Conservation (phyloP, 2,888 invertebrate species). For the Mycalesis mineus region DNA sequence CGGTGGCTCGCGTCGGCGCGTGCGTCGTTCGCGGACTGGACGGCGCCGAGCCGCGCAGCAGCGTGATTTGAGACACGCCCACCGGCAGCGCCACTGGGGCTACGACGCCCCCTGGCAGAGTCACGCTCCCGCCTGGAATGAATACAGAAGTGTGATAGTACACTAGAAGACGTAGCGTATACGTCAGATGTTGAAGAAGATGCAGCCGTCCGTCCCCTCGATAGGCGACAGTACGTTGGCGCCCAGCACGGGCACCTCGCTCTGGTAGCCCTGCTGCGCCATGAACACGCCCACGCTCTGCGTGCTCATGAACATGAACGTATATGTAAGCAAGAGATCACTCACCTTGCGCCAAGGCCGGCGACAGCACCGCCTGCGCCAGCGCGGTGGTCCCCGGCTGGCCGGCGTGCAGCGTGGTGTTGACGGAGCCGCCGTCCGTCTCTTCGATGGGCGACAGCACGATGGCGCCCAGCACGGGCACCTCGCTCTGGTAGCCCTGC, state of each 20-base stretch:
- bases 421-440: constrained; percentile 86
- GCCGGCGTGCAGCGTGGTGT: constrained; percentile 84
- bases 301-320: constrained; percentile 67
- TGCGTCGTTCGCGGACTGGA: constrained; percentile 59
- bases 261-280: constrained; percentile 80
- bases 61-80: constrained; percentile 79
- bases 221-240: constrained; percentile 89
- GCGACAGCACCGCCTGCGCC: constrained; percentile 87
- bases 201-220: constrained; percentile 88
- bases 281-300: constrained; percentile 83
- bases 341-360: constrained; percentile 61
- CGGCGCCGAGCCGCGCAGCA: constrained; percentile 72
- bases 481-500: constrained; percentile 80
- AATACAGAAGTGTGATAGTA: no score
- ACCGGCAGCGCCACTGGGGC: constrained; percentile 76
- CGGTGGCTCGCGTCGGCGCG: constrained; percentile 40
- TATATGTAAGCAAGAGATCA: no score
- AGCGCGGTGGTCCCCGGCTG: constrained; percentile 86
- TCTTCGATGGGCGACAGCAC: constrained; percentile 91
- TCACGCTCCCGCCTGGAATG: constrained; percentile 34
- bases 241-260: constrained; percentile 85
- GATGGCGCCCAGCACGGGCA: constrained; percentile 85
- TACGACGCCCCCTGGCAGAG: constrained; percentile 70
- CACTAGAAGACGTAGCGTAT: no score
- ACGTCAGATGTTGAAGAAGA: constrained; percentile 85